Evolutionary conservation across 2,113 vertebrate genomes (phyloP).

Genomic region (Pteropus alecto): DNA sequence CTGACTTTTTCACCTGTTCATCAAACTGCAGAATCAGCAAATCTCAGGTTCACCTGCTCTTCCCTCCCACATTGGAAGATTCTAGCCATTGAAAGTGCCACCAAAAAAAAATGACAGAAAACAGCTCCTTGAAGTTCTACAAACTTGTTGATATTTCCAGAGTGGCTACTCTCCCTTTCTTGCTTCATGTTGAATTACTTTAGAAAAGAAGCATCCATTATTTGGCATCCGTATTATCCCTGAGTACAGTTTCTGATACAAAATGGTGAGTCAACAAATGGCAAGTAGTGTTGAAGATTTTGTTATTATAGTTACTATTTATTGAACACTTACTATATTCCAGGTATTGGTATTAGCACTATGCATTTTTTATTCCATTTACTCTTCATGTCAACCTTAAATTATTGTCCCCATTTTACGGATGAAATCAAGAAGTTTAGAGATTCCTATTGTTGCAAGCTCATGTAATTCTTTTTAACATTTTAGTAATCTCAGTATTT

Average conservation of each 20-base stretch:
- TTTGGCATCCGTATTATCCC: background rate
- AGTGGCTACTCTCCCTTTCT: background rate
- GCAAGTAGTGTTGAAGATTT: background rate
- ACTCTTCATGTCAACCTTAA: background rate
- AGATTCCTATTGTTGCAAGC: background rate
- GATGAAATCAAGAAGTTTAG: background rate
- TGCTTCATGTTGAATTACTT: background rate
- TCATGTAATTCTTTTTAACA: background rate
- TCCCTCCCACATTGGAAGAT: background rate
- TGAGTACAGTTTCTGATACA: background rate
- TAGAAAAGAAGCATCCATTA: background rate
- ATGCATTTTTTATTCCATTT: background rate
- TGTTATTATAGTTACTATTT: background rate
- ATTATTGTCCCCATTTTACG: background rate
- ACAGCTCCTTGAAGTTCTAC: background rate
- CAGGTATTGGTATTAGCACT: background rate
- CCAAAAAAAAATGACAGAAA: background rate
- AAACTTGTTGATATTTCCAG: background rate
- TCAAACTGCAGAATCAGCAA: background rate
- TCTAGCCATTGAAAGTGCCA: background rate
- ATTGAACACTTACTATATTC: background rate
- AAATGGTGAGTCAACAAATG: background rate
- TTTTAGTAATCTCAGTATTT: slow-evolving; percentile 12
- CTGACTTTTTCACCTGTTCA: background rate
- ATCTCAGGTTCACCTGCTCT: background rate